Evolutionary conservation across 2,113 vertebrate species (phyloP).

Genomic region (Zosterops pallidus): DNA sequence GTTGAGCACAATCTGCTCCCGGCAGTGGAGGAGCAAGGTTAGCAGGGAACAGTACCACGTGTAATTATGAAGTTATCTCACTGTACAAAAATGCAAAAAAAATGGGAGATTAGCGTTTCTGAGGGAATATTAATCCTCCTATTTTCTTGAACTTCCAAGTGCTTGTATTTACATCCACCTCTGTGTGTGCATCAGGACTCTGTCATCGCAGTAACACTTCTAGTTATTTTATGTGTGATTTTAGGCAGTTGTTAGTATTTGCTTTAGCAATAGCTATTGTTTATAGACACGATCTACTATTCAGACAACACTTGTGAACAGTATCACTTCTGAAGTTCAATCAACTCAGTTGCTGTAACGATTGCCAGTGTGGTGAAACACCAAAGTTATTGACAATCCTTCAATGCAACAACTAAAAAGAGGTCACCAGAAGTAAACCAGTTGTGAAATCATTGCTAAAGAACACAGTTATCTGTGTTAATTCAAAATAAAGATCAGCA

Average conservation of each 20-base stretch:
- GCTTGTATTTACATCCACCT: background rate
- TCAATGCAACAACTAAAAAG: background rate
- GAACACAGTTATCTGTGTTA: background rate
- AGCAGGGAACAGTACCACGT: background rate
- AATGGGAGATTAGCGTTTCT: background rate
- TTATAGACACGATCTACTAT: background rate
- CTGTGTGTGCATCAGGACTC: fast-evolving
- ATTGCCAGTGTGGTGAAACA: background rate
- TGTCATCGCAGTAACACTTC: fast-evolving
- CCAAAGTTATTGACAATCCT: background rate
- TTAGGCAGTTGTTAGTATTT: background rate
- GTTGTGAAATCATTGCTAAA: background rate
- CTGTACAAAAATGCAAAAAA: background rate
- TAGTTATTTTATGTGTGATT: background rate
- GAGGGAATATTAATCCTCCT: background rate
- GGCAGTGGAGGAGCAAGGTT: background rate
- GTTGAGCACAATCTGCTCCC: background rate
- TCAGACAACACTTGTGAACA: background rate
- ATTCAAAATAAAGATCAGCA: background rate
- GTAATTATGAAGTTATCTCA: background rate
- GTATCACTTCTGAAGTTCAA: background rate
- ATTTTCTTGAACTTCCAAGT: fast-evolving
- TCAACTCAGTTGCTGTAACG: background rate
- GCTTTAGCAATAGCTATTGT: background rate
- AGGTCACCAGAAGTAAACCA: background rate